These are phyloP conservation scores for Calameuta filiformis DNA, from an alignment of 2,888 invertebrate genomes.

Conservation along the genomic window DNA sequence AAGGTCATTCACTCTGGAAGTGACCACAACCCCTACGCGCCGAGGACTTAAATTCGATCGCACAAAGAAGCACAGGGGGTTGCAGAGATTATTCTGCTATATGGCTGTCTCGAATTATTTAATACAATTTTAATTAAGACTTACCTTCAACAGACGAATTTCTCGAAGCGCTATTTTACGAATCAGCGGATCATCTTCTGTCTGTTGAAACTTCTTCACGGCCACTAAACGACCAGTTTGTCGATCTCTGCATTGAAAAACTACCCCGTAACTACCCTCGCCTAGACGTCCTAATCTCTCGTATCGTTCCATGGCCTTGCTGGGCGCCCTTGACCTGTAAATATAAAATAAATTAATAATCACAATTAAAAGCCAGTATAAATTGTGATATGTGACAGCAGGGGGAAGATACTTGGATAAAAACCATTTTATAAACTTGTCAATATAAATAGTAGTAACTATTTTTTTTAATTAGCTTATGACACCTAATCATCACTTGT, in stretches of 20 bases:
- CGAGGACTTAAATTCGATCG: neutral
- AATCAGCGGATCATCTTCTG: slow-evolving; percentile 96
- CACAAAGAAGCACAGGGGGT: neutral
- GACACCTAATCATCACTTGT: neutral
- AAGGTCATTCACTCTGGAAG: neutral
- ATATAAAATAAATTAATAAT: neutral
- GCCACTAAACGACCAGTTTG: slow-evolving; percentile 96
- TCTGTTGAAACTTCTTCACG: slow-evolving; percentile 96
- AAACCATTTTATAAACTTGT: neutral
- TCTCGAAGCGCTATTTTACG: slow-evolving; percentile 95
- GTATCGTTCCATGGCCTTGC: slow-evolving; percentile 92
- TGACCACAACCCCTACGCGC: neutral
- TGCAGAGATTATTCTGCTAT: neutral
- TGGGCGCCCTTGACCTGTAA: slow-evolving; percentile 82
- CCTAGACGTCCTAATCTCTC: slow-evolving; percentile 95
- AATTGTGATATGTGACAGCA: neutral
- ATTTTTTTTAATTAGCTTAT: neutral
- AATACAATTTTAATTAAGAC: slow-evolving; percentile 7
- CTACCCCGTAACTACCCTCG: slow-evolving; percentile 95
- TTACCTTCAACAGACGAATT: slow-evolving; percentile 92
- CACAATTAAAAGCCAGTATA: neutral
- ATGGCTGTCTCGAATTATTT: neutral
- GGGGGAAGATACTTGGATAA: neutral
- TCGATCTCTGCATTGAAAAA: slow-evolving; percentile 95
- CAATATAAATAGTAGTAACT: neutral